Conservation (phyloP, 2,888 invertebrate species). For the Phaedon cochleariae region DNA sequence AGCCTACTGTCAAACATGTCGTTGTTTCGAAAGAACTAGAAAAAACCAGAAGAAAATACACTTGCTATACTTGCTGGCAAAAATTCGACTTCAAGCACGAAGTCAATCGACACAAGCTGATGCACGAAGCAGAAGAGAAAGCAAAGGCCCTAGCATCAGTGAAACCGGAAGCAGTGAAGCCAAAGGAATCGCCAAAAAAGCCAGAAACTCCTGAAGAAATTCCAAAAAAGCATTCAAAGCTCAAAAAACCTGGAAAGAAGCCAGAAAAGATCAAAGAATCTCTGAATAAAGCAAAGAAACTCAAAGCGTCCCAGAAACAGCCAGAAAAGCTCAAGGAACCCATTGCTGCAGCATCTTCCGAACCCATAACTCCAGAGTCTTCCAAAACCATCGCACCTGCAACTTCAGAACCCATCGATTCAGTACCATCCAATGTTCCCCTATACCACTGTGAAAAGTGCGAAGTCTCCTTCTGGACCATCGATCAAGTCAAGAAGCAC, state of each 20-base stretch:
- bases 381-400: no score
- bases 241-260: neutral
- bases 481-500: slow-evolving; percentile 24
- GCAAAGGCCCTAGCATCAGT: neutral
- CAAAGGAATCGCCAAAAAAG: no score
- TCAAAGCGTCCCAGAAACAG: neutral
- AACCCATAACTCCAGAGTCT: no score
- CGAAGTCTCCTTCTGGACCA: slow-evolving; percentile 11
- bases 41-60: slow-evolving; percentile 30
- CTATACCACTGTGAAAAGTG: slow-evolving; percentile 21
- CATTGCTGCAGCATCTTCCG: neutral
- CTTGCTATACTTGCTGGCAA: slow-evolving; percentile 40
- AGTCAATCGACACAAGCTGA: slow-evolving; percentile 30
- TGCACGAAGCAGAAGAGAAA: slow-evolving; percentile 31
- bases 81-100: slow-evolving; percentile 33
- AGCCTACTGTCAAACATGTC: neutral
- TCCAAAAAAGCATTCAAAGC: no score
- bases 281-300: no score
- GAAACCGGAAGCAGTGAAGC: neutral
- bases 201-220: no score
- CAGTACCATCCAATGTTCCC: neutral
- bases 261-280: no score
- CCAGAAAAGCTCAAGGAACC: neutral
- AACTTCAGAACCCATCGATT: neutral
- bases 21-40: neutral